Base-by-base conservation (phyloP, 2,113 vertebrate genomes). In the Caranx ignobilis region DNA sequence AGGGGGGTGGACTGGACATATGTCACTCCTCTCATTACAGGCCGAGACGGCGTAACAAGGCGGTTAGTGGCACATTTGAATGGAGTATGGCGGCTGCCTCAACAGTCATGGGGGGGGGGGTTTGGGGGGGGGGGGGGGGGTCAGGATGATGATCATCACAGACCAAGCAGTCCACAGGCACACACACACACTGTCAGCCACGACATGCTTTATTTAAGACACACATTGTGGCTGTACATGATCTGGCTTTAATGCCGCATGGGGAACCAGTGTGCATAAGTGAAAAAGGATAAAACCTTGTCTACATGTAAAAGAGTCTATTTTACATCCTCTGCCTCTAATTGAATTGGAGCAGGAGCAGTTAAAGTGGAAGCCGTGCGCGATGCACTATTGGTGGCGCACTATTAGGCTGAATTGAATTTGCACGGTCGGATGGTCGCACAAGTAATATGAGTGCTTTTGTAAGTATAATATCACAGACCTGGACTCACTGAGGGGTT, bases 341-440 rank as follows among this genome's bases (percentile, higher is more conserved):
- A 91, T 89, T 91, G 81, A 91, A 89, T 73, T 71, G 31, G 76
- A 85, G 79, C 82, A 39, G 77, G 69, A n/a, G 75, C 87, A 79
- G 88, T 89, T 92, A 87, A 87, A 83, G 62, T 80, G 85, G 80
- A 81, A 77, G 77, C 84, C 86, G 64, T 52, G 79, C 82, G 91
- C 60, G 71, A 81, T 69, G 77, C 86, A 50, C 83, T 85, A 85
- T 71, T 88, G 77, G 77, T 77, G 84, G 82, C 59, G 77, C 71
- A 71, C 89, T 84, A 88, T 92, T 90, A 88, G 87, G 65, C 67
- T 68, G 81, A 83, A 93, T 90, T 90, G 82, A 79, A 91, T 90
- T 86, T 87, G 48, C 84, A 89, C 11, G 86, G 47, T 77, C n/a
- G 71, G 76, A 39, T 79, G 81, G 84, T 59, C 41, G 50, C 79